Percentiles rank a stretch among this genome's conserved stretches.
These are phyloP conservation scores for Platichthys stellatus DNA, from an alignment of 2,113 vertebrate species.

Conservation along the genomic window DNA sequence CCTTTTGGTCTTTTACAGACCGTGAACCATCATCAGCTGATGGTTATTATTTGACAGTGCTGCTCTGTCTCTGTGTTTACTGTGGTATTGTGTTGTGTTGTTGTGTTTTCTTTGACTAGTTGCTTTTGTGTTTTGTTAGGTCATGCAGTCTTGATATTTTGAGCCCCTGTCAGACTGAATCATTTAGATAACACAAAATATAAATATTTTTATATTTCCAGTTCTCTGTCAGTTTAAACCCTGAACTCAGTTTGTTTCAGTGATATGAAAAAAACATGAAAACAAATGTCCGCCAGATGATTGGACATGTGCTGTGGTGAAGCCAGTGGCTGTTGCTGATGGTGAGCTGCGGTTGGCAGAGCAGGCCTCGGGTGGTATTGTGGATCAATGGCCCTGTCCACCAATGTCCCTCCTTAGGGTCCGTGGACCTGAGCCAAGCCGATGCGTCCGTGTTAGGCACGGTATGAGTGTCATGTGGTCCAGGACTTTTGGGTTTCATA, in stretches of 20 bases:
- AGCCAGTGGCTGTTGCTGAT: conserved; percentile 21
- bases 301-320: neutral
- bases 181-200: neutral
- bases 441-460: conserved; percentile 30
- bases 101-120: neutral
- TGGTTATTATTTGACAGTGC: neutral
- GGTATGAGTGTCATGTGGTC: conserved; percentile 22
- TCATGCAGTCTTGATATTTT: neutral
- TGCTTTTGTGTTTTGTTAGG: neutral
- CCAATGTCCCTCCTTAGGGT: conserved; percentile 49
- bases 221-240: neutral
- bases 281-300: too few species aligned
- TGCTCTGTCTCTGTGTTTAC: neutral
- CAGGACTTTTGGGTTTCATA: conserved; percentile 32
- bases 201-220: neutral
- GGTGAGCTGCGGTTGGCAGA: conserved; percentile 12
- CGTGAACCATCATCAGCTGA: neutral
- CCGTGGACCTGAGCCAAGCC: conserved; percentile 35
- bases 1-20: neutral
- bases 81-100: neutral
- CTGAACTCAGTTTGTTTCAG: neutral
- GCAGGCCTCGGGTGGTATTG: conserved; percentile 31
- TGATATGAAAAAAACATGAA: neutral
- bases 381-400: conserved; percentile 57
- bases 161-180: neutral